phyloP scores from a whole-genome alignment of 2,888 invertebrate species.

The Hetaerina titia region DNA sequence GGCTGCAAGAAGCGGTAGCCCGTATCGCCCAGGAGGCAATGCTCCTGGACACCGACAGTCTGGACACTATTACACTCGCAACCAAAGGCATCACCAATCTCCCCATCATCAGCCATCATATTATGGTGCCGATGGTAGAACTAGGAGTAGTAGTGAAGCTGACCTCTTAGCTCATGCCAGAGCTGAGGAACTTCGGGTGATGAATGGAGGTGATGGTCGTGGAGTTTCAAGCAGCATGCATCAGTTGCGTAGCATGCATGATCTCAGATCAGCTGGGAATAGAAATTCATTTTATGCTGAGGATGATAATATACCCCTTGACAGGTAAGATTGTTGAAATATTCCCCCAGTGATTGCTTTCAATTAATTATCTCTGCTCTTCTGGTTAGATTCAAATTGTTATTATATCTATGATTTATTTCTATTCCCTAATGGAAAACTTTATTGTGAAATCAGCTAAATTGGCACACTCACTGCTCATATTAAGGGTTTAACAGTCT shows the following conservation, averaged over 20 bases:
- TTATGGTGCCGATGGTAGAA: conserved; percentile 69
- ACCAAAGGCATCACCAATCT: conserved; percentile 14
- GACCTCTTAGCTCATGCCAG: conserved; percentile 84
- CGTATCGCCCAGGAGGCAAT: conserved; percentile 57
- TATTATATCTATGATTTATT: no score
- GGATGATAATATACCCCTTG: conserved; percentile 44
- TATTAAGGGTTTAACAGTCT: no score
- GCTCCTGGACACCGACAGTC: conserved; percentile 54
- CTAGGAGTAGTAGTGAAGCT: conserved; percentile 88
- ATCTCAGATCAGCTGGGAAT: conserved; percentile 32
- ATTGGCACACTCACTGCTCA: no score
- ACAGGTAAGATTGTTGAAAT: background rate
- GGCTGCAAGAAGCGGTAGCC: conserved; percentile 55
- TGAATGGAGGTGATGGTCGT: background rate
- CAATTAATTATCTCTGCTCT: no score
- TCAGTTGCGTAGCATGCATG: conserved; percentile 58
- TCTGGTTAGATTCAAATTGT: no score
- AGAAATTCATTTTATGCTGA: conserved; percentile 54
- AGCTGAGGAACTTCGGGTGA: conserved; percentile 52
- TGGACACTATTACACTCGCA: conserved; percentile 43
- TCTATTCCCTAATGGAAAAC: no score
- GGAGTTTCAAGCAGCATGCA: conserved; percentile 46
- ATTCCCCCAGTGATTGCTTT: background rate
- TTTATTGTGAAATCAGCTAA: no score
- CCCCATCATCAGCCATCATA: conserved; percentile 29